Conservation (phyloP, 2,113 vertebrate species). For the Percina caprodes region DNA sequence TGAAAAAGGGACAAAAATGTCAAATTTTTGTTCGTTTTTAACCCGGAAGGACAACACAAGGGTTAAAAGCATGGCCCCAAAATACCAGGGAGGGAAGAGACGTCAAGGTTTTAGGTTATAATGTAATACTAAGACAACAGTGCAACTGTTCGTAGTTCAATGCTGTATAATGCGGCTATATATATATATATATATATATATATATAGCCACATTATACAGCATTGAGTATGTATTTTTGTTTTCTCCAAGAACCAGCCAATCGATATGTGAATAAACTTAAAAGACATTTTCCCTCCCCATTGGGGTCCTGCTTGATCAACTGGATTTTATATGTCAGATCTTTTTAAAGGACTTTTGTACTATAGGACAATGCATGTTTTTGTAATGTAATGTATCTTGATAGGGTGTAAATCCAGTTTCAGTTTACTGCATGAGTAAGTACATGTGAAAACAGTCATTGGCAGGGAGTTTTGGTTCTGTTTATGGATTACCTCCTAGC, state of each 20-base stretch:
- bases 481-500: not conserved
- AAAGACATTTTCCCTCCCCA: not conserved
- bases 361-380: slow-evolving; percentile 23
- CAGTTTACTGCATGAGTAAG: not conserved
- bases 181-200: too few relatives aligned
- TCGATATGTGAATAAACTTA: not conserved
- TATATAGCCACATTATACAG: too few relatives aligned
- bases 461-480: not conserved
- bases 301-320: not conserved
- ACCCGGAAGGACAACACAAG: too few relatives aligned
- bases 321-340: slow-evolving; percentile 14
- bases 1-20: too few relatives aligned
- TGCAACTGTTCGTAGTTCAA: not conserved
- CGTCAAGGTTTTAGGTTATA: not conserved
- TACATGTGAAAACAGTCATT: too few relatives aligned
- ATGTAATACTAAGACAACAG: not conserved
- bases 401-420: slow-evolving; percentile 1
- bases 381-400: not conserved
- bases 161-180: not conserved
- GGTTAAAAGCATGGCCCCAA: not conserved
- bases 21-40: too few relatives aligned
- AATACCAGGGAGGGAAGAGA: not conserved
- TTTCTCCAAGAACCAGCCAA: not conserved
- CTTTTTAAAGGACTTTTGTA: slow-evolving; percentile 1
- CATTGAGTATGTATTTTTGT: too few relatives aligned